These are phyloP conservation scores for Phytoseiulus persimilis DNA, from an alignment of 2,888 invertebrate genomes.

Conservation along the genomic window DNA sequence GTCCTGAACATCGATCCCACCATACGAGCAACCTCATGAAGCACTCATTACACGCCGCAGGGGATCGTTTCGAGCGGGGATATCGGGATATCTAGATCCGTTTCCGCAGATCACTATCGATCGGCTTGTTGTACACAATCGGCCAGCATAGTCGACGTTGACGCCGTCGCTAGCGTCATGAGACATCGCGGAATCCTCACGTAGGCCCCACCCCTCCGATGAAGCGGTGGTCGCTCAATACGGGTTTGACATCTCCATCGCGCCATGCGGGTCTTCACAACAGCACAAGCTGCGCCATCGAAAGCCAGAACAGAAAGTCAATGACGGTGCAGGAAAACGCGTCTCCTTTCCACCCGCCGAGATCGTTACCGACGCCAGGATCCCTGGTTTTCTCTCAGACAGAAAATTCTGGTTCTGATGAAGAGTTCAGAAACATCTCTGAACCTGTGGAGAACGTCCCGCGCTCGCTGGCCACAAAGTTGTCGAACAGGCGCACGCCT, in stretches of 20 bases:
- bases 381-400: not conserved
- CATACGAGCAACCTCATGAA: too few species aligned
- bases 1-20: too few species aligned
- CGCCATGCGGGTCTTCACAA: not conserved
- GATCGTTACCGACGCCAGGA: not conserved
- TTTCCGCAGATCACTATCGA: not conserved
- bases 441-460: too few species aligned
- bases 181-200: not conserved
- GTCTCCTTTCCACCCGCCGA: not conserved
- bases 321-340: not conserved
- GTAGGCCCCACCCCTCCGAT: not conserved
- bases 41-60: not conserved
- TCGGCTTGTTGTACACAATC: not conserved
- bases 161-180: not conserved
- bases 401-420: not conserved
- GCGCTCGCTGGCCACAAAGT: too few species aligned
- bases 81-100: not conserved
- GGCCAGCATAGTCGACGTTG: not conserved
- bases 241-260: not conserved
- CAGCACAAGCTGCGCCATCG: not conserved
- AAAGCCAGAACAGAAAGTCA: not conserved
- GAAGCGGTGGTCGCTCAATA: constrained; percentile 5
- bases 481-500: too few species aligned
- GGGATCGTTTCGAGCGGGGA: not conserved
- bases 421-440: not conserved